These are phyloP conservation scores for Bacillus rossius DNA, from an alignment of 1,140 invertebrate genomes.

Conservation along the genomic window DNA sequence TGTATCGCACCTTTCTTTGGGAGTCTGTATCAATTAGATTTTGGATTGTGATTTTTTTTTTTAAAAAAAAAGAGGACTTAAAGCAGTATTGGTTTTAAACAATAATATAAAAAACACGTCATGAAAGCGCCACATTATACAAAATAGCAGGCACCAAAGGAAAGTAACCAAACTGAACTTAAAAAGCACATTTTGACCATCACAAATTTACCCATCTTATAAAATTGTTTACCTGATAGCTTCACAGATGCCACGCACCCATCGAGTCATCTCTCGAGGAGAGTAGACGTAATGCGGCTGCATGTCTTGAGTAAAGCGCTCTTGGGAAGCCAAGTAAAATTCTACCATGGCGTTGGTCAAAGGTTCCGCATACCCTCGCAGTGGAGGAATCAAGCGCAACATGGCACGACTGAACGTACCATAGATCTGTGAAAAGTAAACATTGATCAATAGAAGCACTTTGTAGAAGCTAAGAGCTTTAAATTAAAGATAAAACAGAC, in stretches of 20 bases:
- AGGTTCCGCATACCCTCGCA: slow-evolving; percentile 91
- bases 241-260: slow-evolving; percentile 99
- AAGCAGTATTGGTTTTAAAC: too few relatives aligned
- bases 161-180: neutral
- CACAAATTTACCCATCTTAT: too few relatives aligned
- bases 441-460: too few relatives aligned
- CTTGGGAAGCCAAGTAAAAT: slow-evolving; percentile 95
- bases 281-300: slow-evolving; percentile 99
- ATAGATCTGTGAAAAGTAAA: slow-evolving; percentile 68
- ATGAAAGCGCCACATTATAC: too few relatives aligned
- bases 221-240: slow-evolving; percentile 83
- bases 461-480: too few relatives aligned
- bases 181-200: neutral
- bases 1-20: too few relatives aligned
- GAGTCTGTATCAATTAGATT: too few relatives aligned
- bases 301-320: slow-evolving; percentile 99
- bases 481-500: too few relatives aligned
- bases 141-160: neutral
- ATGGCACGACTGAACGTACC: slow-evolving; percentile 97
- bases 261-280: slow-evolving; percentile 98
- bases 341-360: slow-evolving; percentile 99
- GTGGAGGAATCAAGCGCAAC: slow-evolving; percentile 83
- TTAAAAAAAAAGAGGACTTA: too few relatives aligned
- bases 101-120: too few relatives aligned
- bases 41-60: too few relatives aligned